Conservation (phyloP, 30 jellyfish, hydroid and myxozoan species). For the Clytia hemisphaerica region DNA sequence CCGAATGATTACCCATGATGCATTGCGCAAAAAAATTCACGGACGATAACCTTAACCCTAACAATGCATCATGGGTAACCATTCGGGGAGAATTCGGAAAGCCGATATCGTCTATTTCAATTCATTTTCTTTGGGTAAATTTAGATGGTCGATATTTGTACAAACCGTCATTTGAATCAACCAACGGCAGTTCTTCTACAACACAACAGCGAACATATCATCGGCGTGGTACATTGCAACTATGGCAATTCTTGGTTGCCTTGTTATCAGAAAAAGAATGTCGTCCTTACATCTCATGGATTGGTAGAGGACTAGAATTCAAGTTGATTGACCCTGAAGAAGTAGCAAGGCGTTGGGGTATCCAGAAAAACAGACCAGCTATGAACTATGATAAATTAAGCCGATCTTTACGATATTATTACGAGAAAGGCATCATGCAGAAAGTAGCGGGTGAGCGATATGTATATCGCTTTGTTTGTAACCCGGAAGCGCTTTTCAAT, state of each 20-base stretch:
- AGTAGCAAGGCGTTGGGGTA: slow-evolving; percentile 99
- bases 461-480: slow-evolving; percentile 91
- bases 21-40: too few species aligned
- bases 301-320: slow-evolving; percentile 96
- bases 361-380: slow-evolving; percentile 96
- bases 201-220: slow-evolving; percentile 70
- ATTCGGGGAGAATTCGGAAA: too few species aligned
- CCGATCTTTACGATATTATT: slow-evolving; percentile 86
- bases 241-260: slow-evolving; percentile 97
- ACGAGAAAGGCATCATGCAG: slow-evolving; percentile 97
- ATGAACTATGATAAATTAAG: slow-evolving; percentile 96
- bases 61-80: too few species aligned
- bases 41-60: too few species aligned
- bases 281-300: slow-evolving; percentile 93
- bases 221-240: slow-evolving; percentile 89
- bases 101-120: too few species aligned
- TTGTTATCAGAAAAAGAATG: slow-evolving; percentile 91
- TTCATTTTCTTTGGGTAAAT: too few species aligned
- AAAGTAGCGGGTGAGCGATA: slow-evolving; percentile 97
- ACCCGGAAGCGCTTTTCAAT: slow-evolving; percentile 85
- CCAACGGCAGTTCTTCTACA: slow-evolving; percentile 2
- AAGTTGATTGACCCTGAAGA: slow-evolving; percentile 96
- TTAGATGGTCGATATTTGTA: too few species aligned
- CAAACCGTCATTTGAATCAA: too few species aligned
- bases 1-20: too few species aligned